Evolutionary conservation across 2,888 invertebrate species (phyloP).

Genomic region (Marronus borbonicus): DNA sequence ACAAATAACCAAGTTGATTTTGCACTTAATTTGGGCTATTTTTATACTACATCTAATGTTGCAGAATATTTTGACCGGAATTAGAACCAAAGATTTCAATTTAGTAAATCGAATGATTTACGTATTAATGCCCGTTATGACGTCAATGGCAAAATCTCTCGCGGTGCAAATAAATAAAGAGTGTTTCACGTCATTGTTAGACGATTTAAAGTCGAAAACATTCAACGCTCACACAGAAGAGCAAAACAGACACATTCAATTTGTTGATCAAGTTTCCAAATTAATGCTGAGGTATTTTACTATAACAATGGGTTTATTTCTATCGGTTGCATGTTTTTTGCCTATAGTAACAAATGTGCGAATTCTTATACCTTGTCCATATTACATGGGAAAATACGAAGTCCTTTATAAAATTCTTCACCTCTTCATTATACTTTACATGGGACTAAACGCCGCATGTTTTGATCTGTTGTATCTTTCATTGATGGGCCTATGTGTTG

Average conservation of each 20-base stretch:
- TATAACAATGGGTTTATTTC: not conserved
- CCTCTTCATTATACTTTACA: not conserved
- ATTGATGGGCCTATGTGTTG: not conserved
- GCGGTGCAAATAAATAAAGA: slow-evolving; percentile 2
- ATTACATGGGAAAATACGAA: not conserved
- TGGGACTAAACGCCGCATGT: not conserved
- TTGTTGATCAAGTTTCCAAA: not conserved
- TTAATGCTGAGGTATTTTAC: slow-evolving; percentile 13
- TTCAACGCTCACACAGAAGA: slow-evolving; percentile 1
- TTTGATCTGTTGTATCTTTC: slow-evolving; percentile 4
- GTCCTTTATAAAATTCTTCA: slow-evolving; percentile 6
- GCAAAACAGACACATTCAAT: slow-evolving; percentile 5
- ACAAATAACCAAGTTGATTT: not conserved
- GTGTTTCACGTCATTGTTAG: not conserved
- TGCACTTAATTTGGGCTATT: not conserved
- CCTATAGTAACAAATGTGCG: slow-evolving; percentile 11
- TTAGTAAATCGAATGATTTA: slow-evolving; percentile 19
- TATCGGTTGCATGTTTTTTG: not conserved
- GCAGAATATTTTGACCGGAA: slow-evolving; percentile 2
- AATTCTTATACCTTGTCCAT: not conserved
- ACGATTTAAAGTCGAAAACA: not conserved
- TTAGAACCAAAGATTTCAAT: not conserved
- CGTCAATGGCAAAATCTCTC: not conserved
- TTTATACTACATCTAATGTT: not conserved
- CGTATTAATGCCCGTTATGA: slow-evolving; percentile 5